Base-by-base conservation (phyloP, 2,797 vertebrate genomes). In the Hippoglossus hippoglossus region DNA sequence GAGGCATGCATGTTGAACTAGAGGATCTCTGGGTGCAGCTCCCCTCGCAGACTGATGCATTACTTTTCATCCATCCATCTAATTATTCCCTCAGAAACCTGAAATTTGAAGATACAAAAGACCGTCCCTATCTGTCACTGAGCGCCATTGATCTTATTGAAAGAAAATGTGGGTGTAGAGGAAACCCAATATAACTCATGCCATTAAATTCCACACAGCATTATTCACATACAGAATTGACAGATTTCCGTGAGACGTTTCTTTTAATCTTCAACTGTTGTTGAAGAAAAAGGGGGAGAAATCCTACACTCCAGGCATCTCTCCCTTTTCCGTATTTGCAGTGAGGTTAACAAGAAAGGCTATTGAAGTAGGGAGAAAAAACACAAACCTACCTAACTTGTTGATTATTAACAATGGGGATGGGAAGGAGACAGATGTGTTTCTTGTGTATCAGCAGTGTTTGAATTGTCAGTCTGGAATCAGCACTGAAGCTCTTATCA, bases 31-130 rank as follows among this genome's bases (percentile, higher is more conserved):
- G 88, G 90, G 91, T 91, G 90, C 90, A 89, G 91, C 92, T 93
- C 84, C 83, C 75, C 82, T 87, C 77, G 63, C 91, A 92, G 84
- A 88, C 89, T 92, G 90, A 92, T 93, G 90, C 91, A 92, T 91
- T 90, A 93, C 92, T 90, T 93, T 93, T 93, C 93, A 94, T 94
- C 94, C 93, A 94, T 92, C 92, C 91, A 89, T 95, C 92, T 95
- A 95, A 95, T 95, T 95, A 95, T 95, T 95, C 94, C 94, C 94
- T 94, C 86, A 93, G 95, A 95, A 95, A 95, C 93, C 93, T 91
- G 90, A 94, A 95, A 94, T 95, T 94, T 94, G 91, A 94, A 94
- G 92, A 94, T 94, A 93, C 93, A 95, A 94, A 95, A 93, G 94
- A 94, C 91, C 92, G 93, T 95, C 93, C 92, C 93, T 94, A 93